phyloP scores from a whole-genome alignment of 2,888 invertebrate genomes.

The Cremastobaeus sp. region DNA sequence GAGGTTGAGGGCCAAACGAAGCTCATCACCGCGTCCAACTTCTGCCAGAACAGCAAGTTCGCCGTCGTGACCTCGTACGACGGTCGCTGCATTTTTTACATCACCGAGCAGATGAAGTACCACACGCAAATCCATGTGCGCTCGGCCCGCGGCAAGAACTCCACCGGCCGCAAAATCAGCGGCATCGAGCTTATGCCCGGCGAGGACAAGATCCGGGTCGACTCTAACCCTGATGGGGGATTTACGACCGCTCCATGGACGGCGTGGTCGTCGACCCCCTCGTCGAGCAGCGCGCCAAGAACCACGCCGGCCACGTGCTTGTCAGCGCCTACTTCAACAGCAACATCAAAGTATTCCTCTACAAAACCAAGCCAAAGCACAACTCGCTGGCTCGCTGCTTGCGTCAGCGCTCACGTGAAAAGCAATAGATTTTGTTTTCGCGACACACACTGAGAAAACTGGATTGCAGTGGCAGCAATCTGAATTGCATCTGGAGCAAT shows the following conservation, averaged over 20 bases:
- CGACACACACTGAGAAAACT: no score
- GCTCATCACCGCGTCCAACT: constrained; percentile 97
- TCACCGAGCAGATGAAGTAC: constrained; percentile 98
- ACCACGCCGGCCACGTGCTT: constrained; percentile 92
- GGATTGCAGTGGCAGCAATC: no score
- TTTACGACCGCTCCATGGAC: constrained; percentile 81
- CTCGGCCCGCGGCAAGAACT: constrained; percentile 96
- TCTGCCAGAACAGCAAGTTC: constrained; percentile 98
- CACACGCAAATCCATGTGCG: constrained; percentile 98
- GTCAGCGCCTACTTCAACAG: constrained; percentile 98
- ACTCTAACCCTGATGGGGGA: constrained; percentile 97
- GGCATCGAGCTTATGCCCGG: constrained; percentile 98
- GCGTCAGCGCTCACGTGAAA: constrained; percentile 90
- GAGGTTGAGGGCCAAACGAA: constrained; percentile 97
- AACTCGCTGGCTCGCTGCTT: constrained; percentile 94
- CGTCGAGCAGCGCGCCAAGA: constrained; percentile 87
- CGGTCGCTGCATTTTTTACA: constrained; percentile 98
- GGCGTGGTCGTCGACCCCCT: constrained; percentile 83
- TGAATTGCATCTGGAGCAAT: no score
- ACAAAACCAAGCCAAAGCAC: constrained; percentile 95
- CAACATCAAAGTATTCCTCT: constrained; percentile 96
- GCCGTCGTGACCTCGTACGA: constrained; percentile 99
- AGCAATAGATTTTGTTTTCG: no score
- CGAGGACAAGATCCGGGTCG: constrained; percentile 96
- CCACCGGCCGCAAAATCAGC: constrained; percentile 95